These are phyloP conservation scores for Troilus luridus DNA, from an alignment of 2,888 invertebrate species.

Conservation along the genomic window DNA sequence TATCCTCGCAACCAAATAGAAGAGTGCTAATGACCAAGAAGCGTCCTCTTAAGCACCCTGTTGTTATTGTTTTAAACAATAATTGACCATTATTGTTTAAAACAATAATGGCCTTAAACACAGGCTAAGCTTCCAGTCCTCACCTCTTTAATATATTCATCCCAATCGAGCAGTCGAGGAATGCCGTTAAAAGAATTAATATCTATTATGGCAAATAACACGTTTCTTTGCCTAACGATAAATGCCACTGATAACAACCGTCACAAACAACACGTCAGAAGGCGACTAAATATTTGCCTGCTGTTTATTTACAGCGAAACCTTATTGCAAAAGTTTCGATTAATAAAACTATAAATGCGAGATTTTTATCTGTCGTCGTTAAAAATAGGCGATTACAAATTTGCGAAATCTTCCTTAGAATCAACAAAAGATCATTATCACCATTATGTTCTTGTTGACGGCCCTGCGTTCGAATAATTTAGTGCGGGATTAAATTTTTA, in stretches of 20 bases:
- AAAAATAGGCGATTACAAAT: background rate
- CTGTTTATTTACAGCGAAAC: background rate
- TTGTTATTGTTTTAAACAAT: conserved; percentile 1
- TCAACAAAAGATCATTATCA: background rate
- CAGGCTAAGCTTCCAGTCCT: background rate
- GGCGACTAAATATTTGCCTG: conserved; percentile 4
- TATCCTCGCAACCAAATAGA: background rate
- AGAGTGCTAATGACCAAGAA: background rate
- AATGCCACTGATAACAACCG: conserved; percentile 10
- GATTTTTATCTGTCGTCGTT: background rate
- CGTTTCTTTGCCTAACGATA: conserved; percentile 19
- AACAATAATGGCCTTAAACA: background rate
- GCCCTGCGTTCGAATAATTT: background rate
- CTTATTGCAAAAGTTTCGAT: conserved; percentile 7
- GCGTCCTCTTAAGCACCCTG: background rate
- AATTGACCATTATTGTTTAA: background rate
- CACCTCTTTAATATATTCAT: background rate
- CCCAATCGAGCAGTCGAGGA: background rate
- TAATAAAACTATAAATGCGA: background rate
- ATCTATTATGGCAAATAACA: conserved; percentile 14
- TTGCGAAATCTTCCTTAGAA: background rate
- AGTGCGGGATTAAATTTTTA: background rate
- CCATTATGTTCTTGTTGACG: background rate
- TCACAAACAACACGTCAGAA: conserved; percentile 36
- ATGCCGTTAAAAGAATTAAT: background rate